Conservation (phyloP, 2,888 invertebrate species). For the Cerceris ruficornis region DNA sequence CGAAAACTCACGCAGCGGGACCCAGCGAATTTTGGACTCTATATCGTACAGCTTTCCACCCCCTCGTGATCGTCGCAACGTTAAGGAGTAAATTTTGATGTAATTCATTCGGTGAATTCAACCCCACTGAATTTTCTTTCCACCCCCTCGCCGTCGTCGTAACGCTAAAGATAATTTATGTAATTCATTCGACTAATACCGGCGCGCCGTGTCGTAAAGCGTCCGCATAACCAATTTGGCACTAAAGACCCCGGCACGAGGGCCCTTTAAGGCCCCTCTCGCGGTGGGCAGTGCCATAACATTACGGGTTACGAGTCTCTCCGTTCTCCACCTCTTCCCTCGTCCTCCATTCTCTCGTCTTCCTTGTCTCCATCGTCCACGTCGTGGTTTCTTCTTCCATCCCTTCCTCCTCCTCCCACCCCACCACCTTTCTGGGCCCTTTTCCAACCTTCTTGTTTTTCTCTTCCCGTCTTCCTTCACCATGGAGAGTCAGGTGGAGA, state of each 20-base stretch:
- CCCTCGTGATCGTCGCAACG: too few species aligned
- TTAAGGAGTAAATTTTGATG: too few species aligned
- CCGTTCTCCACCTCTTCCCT: slow-evolving; percentile 53
- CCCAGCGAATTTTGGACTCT: too few species aligned
- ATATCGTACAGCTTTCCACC: too few species aligned
- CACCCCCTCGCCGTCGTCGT: slow-evolving; percentile 47
- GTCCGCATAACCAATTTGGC: slow-evolving; percentile 77
- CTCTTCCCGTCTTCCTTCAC: slow-evolving; percentile 30
- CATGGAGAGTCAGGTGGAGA: slow-evolving; percentile 73
- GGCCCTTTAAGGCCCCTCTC: slow-evolving; percentile 69
- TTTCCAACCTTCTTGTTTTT: slow-evolving; percentile 56
- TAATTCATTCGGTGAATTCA: too few species aligned
- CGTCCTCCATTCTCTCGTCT: slow-evolving; percentile 50
- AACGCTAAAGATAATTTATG: slow-evolving; percentile 71
- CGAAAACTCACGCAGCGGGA: too few species aligned
- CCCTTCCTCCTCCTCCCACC: slow-evolving; percentile 20
- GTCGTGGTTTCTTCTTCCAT: slow-evolving; percentile 23
- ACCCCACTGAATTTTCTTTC: too few species aligned
- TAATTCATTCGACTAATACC: slow-evolving; percentile 74
- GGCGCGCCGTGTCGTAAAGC: slow-evolving; percentile 74
- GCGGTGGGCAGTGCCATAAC: slow-evolving; percentile 75
- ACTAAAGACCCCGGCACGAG: slow-evolving; percentile 74
- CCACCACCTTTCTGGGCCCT: slow-evolving; percentile 51
- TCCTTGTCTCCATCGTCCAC: slow-evolving; percentile 28
- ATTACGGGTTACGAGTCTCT: slow-evolving; percentile 74